Evolutionary conservation across 2,888 invertebrate species (phyloP).

Genomic region (Steinernema scapterisci): DNA sequence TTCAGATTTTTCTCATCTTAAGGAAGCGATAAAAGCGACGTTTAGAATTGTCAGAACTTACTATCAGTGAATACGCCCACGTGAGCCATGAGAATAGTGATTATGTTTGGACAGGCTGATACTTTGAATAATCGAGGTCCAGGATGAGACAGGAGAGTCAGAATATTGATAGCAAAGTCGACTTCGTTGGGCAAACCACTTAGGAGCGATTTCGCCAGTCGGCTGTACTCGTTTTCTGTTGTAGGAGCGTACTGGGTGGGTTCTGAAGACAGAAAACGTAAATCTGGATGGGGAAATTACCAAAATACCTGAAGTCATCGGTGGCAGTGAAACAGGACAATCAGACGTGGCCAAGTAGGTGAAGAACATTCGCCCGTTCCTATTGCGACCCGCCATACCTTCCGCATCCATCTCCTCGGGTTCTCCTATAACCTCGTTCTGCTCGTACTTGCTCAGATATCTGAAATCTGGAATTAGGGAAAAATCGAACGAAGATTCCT

Average conservation of each 20-base stretch:
- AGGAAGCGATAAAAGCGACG: background rate
- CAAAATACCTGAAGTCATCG: slow-evolving; percentile 21
- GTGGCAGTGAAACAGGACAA: slow-evolving; percentile 50
- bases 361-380: slow-evolving; percentile 33
- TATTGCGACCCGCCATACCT: slow-evolving; percentile 36
- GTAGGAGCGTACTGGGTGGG: background rate
- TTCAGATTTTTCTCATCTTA: background rate
- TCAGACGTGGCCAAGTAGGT: slow-evolving; percentile 57
- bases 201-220: slow-evolving; percentile 84
- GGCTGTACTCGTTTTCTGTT: slow-evolving; percentile 74
- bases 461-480: slow-evolving; percentile 36
- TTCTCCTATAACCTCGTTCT: slow-evolving; percentile 60
- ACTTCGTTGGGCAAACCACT: slow-evolving; percentile 98
- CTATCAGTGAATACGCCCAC: slow-evolving; percentile 89
- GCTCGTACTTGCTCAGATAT: slow-evolving; percentile 61
- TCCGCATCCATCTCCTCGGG: slow-evolving; percentile 50
- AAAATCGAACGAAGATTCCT: background rate
- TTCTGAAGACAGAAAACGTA: slow-evolving; percentile 35
- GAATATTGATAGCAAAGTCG: slow-evolving; percentile 96
- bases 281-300: background rate
- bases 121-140: slow-evolving; percentile 77
- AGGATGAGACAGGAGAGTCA: slow-evolving; percentile 91
- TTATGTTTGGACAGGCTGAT: slow-evolving; percentile 81
- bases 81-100: slow-evolving; percentile 88
- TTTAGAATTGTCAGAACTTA: slow-evolving; percentile 68